Base-by-base conservation (phyloP, 2,113 vertebrate species). In the Nicator chloris region DNA sequence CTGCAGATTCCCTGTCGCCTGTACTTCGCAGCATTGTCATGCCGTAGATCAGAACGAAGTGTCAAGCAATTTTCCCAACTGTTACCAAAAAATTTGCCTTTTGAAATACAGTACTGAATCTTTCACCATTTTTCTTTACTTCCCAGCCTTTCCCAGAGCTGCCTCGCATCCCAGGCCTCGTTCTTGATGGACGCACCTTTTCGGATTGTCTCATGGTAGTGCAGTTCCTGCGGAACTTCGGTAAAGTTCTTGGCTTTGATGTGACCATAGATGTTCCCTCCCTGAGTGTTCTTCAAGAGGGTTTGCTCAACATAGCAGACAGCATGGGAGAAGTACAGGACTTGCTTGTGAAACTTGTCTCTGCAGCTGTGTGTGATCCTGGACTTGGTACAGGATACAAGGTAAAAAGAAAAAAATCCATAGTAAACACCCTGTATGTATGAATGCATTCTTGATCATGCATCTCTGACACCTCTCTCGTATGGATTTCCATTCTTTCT, bases 201-300 rank as follows among this genome's bases (percentile, higher is more conserved):
- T 99, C 99, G 3, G 98, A 99, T 92, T 99, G 99, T 92, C 98
- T 99, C 70, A 99, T 99, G 99, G 98, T 99, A 86, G 97, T 99
- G 86, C 99, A 99, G 97, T 99, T 99, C 97, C 98, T 99, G 81
- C 97, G 97, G 73, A 99, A 98, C 97, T 99, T 99, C 49, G 99
- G 99, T 91, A 99, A 99, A 97, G 99, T 99, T 89, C 98, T 99
- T 88, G 98, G 98, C 94, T 98, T 99, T 92, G 98, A 99, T 92
- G 96, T 98, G 66, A 98, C 97, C 72, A 87, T 97, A 83, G 98
- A 98, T 91, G 97, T 98, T 86, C 98, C 99, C 57, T 98, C 97
- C 77, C 96, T 99, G 80, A 98, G 97, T 53, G 94, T 98, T 90
- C 98, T 99, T 96, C 99, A 99, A 64, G 98, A 99, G 85, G 99